A percentile compares a stretch with the other conserved stretches of the same genome.
Evolutionary conservation across 2,797 vertebrate genomes (phyloP).

Genomic region (Amphiprion clarkii): DNA sequence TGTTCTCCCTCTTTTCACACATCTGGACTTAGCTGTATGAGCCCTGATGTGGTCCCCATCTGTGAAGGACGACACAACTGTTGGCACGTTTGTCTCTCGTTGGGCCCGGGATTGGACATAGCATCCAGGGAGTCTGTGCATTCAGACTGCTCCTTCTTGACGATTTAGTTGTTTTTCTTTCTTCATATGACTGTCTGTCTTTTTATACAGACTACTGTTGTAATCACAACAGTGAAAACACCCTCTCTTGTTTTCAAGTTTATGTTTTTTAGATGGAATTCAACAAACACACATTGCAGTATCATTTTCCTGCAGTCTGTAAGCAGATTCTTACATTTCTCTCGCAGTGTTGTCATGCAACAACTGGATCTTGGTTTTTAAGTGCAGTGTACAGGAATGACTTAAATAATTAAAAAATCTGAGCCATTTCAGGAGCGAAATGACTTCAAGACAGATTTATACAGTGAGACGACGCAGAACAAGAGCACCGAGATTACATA

Average conservation of each 20-base stretch:
- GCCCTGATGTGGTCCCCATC: slow-evolving; percentile 86
- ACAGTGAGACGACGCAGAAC: neutral
- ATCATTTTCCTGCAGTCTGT: neutral
- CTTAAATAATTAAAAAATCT: neutral
- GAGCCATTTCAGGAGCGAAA: neutral
- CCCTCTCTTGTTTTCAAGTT: neutral
- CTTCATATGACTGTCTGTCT: slow-evolving; percentile 6
- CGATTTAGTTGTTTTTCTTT: slow-evolving; percentile 31
- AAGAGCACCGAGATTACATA: slow-evolving; percentile 2
- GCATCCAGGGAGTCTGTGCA: slow-evolving; percentile 32
- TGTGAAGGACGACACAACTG: slow-evolving; percentile 86
- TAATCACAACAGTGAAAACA: neutral
- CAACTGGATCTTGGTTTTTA: neutral
- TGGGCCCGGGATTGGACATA: slow-evolving; percentile 51
- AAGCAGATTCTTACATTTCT: neutral
- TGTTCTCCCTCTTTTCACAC: slow-evolving; percentile 81
- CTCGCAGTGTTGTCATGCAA: slow-evolving; percentile 2
- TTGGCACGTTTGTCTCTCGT: slow-evolving; percentile 54
- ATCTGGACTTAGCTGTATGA: slow-evolving; percentile 81
- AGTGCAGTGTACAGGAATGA: slow-evolving; percentile 16
- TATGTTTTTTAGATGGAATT: neutral
- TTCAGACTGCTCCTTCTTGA: slow-evolving; percentile 21
- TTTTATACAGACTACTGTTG: neutral
- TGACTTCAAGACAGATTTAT: slow-evolving; percentile 1
- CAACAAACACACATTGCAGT: neutral